phyloP scores from a whole-genome alignment of 53 echinoderm and acorn worm genomes.

The Hippasteria phrygiana region DNA sequence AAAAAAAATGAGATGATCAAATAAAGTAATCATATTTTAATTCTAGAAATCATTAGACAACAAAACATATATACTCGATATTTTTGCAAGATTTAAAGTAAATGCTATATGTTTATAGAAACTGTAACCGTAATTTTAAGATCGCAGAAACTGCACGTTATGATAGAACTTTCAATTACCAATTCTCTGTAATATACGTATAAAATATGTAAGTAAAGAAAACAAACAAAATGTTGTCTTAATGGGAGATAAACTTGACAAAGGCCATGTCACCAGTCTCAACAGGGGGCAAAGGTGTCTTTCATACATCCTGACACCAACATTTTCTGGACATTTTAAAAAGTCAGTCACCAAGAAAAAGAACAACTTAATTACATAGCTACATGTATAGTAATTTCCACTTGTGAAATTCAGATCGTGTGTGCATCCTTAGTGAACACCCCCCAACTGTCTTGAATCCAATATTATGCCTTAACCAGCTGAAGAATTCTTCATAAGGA shows the following conservation, averaged over 20 bases:
- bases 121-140: neutral
- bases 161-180: neutral
- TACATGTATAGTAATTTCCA: too few species aligned
- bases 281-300: too few species aligned
- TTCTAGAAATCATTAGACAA: neutral
- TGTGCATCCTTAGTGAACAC: too few species aligned
- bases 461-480: too few species aligned
- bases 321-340: too few species aligned
- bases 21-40: neutral
- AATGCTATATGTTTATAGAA: constrained; percentile 57
- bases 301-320: too few species aligned
- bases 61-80: constrained; percentile 22
- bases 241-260: too few species aligned
- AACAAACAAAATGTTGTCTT: neutral
- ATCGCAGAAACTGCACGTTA: neutral
- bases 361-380: too few species aligned
- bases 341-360: too few species aligned
- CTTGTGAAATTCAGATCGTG: too few species aligned
- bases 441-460: too few species aligned
- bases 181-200: neutral
- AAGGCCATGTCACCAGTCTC: neutral
- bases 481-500: too few species aligned
- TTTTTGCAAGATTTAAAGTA: constrained; percentile 32
- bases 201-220: neutral
- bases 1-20: neutral